Percentiles rank a stretch among this genome's conserved stretches.
These are phyloP conservation scores for Lasioglossum pauxillum DNA, from an alignment of 2,888 invertebrate species.

Conservation along the genomic window DNA sequence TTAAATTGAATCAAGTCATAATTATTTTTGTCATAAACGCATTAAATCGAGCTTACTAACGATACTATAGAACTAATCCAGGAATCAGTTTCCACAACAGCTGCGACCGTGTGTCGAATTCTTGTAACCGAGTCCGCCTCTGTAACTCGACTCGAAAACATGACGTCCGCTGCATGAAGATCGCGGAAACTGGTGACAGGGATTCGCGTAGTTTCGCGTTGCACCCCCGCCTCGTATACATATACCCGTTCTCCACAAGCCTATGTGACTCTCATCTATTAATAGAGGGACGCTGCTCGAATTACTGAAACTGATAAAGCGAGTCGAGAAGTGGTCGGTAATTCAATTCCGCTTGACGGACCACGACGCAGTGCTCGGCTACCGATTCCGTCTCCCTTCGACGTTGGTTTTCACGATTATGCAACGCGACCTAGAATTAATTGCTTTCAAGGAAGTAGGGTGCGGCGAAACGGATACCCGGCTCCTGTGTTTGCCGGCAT, in stretches of 20 bases:
- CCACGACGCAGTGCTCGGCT: slow-evolving; percentile 26
- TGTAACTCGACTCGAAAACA: slow-evolving; percentile 18
- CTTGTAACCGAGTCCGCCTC: neutral
- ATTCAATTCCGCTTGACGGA: slow-evolving; percentile 55
- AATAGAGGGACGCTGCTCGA: slow-evolving; percentile 44
- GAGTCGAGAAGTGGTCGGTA: slow-evolving; percentile 42
- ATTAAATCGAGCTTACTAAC: too few relatives aligned
- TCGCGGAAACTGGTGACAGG: slow-evolving; percentile 14
- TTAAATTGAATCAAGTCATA: too few relatives aligned
- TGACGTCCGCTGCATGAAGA: slow-evolving; percentile 19
- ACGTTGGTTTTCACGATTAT: slow-evolving; percentile 47
- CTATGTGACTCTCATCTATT: slow-evolving; percentile 33
- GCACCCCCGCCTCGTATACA: slow-evolving; percentile 7
- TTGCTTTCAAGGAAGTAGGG: slow-evolving; percentile 64
- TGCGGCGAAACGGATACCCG: slow-evolving; percentile 55
- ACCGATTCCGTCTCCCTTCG: slow-evolving; percentile 31
- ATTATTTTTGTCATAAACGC: too few relatives aligned
- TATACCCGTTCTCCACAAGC: neutral
- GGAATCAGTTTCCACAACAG: neutral
- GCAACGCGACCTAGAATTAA: slow-evolving; percentile 65
- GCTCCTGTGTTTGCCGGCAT: slow-evolving; percentile 46
- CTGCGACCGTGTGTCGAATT: neutral
- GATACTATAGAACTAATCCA: neutral
- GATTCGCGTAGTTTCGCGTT: slow-evolving; percentile 20
- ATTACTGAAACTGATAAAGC: slow-evolving; percentile 61